Base-by-base conservation (phyloP, 2,113 vertebrate species). In the Synchiropus splendidus region DNA sequence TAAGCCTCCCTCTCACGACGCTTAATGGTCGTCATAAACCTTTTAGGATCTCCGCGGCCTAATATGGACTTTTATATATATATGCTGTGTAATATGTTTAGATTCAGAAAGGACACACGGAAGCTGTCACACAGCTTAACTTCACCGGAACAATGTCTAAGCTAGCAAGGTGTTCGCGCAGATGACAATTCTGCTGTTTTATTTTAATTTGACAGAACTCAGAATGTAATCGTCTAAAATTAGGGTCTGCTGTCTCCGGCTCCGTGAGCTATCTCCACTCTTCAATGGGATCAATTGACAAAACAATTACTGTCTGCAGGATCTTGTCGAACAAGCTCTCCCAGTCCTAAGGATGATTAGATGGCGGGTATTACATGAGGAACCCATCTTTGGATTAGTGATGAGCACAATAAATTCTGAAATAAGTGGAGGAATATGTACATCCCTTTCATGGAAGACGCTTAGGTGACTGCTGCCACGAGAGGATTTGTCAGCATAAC, bases 11-110 rank as follows among this genome's bases (percentile, higher is more conserved):
- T 81, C 78, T 74, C 68, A 47, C 64, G 78, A 79, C 78, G 81
- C 76, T 87, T 80, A 84, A 85, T 77, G 82, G 79, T 74, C 80
- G 71, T 78, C 81, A 77, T 85, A 86, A 85, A 82, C 83, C 82
- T 75, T 85, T 86, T 83, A 83, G 53, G 72, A 84, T 79, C 68
- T 54, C 58, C 43, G 49, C 51, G 45, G 75, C 67, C 79, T 83
- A 79, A 83, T 85, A 69, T 78, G 73, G 72, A 79, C 83, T 80
- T 69, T 67, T 74, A 60, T 78, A 78, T 68, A 70, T 74, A 76
- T 75, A 68, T 66, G 72, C 63, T 70, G 59, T 75, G 74, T 83
- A 79, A 80, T 73, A 74, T 75, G 78, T 76, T 77, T 78, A 79
- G 63, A 65, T 58, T 74, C 39, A 70, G 71, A 45, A 30, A 45